A percentile compares a stretch with the other conserved stretches of the same genome.
These are phyloP conservation scores for Cephalopachus bancanus DNA, from an alignment of 2,797 vertebrate genomes.

Conservation along the genomic window DNA sequence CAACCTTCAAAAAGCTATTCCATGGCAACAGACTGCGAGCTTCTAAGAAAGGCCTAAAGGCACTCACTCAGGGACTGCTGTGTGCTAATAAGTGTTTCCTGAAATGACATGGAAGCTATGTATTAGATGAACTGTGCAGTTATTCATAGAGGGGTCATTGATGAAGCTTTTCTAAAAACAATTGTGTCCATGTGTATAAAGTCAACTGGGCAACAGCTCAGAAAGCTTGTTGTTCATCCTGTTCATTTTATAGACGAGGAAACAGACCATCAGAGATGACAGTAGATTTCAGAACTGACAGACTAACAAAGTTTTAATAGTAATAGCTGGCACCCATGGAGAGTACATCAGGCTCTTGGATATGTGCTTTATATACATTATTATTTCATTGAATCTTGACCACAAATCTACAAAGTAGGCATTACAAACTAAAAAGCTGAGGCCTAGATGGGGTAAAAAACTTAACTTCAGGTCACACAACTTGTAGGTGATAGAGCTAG, in stretches of 20 bases:
- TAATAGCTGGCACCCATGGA: not conserved
- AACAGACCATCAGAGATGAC: not conserved
- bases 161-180: conserved; percentile 28
- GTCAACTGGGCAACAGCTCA: not conserved
- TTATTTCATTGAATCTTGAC: conserved; percentile 24
- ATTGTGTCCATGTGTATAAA: not conserved
- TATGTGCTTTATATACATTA: not conserved
- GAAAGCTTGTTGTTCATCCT: not conserved
- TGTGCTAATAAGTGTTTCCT: conserved; percentile 46
- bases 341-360: not conserved
- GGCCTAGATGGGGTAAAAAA: not conserved
- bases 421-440: conserved; percentile 17
- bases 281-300: conserved; percentile 12
- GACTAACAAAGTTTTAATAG: not conserved
- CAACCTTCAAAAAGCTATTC: conserved; percentile 63
- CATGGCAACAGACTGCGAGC: conserved; percentile 19
- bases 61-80: conserved; percentile 38
- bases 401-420: not conserved
- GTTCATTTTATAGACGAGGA: not conserved
- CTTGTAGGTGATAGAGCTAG: not conserved
- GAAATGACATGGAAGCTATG: conserved; percentile 40
- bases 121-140: conserved; percentile 22
- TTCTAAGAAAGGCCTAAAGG: conserved; percentile 31
- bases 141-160: conserved; percentile 44
- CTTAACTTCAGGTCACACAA: not conserved